Percentiles rank a stretch among this genome's conserved stretches.
These are phyloP conservation scores for Heterotilapia buettikoferi DNA, from an alignment of 2,113 vertebrate genomes.

Conservation along the genomic window DNA sequence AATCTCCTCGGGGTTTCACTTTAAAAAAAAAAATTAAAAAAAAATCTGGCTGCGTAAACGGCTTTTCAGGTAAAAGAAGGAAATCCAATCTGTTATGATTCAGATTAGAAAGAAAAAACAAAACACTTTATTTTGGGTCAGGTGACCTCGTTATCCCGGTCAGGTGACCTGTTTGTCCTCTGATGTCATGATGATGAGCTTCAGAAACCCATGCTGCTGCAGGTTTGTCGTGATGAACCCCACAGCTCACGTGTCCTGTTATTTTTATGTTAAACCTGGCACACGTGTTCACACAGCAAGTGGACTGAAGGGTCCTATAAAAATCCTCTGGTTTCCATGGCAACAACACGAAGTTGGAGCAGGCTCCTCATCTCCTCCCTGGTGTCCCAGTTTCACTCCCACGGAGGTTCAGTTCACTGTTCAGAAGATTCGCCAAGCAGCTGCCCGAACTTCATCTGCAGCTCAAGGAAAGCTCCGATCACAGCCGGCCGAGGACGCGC, in stretches of 20 bases:
- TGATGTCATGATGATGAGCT: neutral
- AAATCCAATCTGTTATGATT: neutral
- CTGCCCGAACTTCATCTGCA: neutral
- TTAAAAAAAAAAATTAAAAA: accelerated
- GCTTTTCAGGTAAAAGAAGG: neutral
- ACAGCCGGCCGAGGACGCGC: neutral
- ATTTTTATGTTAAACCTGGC: neutral
- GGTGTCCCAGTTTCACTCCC: neutral
- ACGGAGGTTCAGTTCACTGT: accelerated
- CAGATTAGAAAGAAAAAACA: neutral
- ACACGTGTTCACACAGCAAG: neutral
- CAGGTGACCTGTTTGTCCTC: neutral
- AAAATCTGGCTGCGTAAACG: neutral
- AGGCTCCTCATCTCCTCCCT: accelerated
- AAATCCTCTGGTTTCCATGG: neutral
- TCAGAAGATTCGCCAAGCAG: neutral
- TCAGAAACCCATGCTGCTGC: neutral
- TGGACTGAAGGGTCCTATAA: neutral
- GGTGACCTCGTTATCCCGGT: neutral
- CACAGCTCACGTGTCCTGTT: accelerated
- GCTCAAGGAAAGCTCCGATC: neutral
- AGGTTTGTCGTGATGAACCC: neutral
- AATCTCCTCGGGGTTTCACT: accelerated
- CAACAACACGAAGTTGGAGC: neutral
- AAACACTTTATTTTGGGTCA: neutral